Base-by-base conservation (phyloP, 2,888 invertebrate genomes). In the Macrophya annulata region DNA sequence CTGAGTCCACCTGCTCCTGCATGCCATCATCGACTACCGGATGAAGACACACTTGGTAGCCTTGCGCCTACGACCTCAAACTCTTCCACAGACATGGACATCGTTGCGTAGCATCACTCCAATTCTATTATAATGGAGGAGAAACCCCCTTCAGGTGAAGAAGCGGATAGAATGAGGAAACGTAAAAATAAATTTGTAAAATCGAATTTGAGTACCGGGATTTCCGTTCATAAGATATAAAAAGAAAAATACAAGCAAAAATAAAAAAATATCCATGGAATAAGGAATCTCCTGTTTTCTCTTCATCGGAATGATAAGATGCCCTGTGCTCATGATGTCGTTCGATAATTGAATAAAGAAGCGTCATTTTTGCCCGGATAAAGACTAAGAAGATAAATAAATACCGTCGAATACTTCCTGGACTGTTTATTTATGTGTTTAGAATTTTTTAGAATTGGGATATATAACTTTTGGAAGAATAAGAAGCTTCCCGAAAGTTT, bases 51-150 rank as follows among this genome's bases (percentile, higher is more conserved):
- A 65, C 90, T 93, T 48, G 85, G 85, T 21, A 85, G 85, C 37
- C 88, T 93, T 51, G 92, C 92, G 17, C 91, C 92, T 17, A 92
- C 93, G 68, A 91, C 91, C 76, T 92, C 93, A 72, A 93, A 93
- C 86, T 92, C 92, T 59, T 92, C 93, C 83, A 92, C 93, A 68
- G 93, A 93, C 86, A 93, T 93, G 93, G 93, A 93, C 87, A 93
- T 93, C 86, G 93, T 92, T 86, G 92, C 93, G 91, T 93, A 93
- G 91, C 92, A 84, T 72, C 76, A 25, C 79, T 40, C 48, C 15
- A 51, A 25, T 77, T 51, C 25, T 31, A 31, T 25, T 17, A 8
- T 71, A 48, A 40, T 25, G 17, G 65, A 85, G 71, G 62, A 25
- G 43, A 55, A 74, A 43, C 10, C 15, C 10, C 15, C 68, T 68